Percentiles rank a stretch among this genome's conserved stretches.
These are phyloP conservation scores for Homarus gammarus DNA, from an alignment of 2,888 invertebrate species.

Conservation along the genomic window DNA sequence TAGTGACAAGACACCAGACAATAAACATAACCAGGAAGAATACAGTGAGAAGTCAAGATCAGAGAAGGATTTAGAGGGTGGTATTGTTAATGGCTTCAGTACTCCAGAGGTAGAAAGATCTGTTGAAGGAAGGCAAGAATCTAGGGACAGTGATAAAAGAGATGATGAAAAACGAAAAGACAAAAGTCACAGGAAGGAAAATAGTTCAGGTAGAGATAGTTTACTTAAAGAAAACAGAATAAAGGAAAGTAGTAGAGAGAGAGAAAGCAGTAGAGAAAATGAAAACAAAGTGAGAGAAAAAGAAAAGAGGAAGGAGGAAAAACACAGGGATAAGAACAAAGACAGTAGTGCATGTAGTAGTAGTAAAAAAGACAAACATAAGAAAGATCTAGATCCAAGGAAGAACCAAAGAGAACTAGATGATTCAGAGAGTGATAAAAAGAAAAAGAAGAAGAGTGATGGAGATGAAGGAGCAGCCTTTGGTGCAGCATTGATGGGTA, in stretches of 20 bases:
- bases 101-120: slow-evolving; percentile 40
- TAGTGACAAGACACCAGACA: slow-evolving; percentile 47
- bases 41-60: slow-evolving; percentile 18
- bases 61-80: slow-evolving; percentile 41
- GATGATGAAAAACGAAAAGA: slow-evolving; percentile 29
- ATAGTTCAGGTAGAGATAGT: slow-evolving; percentile 5
- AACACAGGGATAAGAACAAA: slow-evolving; percentile 27
- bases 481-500: slow-evolving; percentile 73
- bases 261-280: slow-evolving; percentile 37
- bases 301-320: slow-evolving; percentile 29
- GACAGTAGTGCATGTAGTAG: slow-evolving; percentile 28
- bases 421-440: slow-evolving; percentile 18
- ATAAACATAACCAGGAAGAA: slow-evolving; percentile 46
- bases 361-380: slow-evolving; percentile 53
- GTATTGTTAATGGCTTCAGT: slow-evolving; percentile 53
- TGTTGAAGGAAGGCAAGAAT: slow-evolving; percentile 9
- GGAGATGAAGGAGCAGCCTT: slow-evolving; percentile 50
- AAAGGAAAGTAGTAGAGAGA: slow-evolving; percentile 17
- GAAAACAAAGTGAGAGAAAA: neutral
- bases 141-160: slow-evolving; percentile 43
- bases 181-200: slow-evolving; percentile 55
- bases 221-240: slow-evolving; percentile 3
- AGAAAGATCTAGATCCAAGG: slow-evolving; percentile 20
- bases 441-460: slow-evolving; percentile 39
- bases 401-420: slow-evolving; percentile 24